Evolutionary conservation across 2,797 vertebrate genomes (phyloP), one percentile per base, ranked within the genome.

Genomic region (Sorex maritimensis): DNA sequence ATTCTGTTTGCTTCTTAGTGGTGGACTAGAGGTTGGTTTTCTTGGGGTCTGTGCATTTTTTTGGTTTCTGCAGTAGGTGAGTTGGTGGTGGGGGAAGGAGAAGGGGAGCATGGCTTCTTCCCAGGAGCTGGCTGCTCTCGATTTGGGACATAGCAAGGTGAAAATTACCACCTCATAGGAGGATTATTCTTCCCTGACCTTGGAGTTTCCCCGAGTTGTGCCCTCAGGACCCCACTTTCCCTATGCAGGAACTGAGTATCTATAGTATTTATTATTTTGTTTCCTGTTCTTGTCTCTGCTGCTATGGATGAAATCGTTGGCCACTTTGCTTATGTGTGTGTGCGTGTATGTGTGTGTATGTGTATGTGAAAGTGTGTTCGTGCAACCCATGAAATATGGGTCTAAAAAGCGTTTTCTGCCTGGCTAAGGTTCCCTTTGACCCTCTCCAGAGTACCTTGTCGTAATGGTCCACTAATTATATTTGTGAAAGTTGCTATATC

Each of bases 31-130:
- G 75, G 30, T 21, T 95, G 86, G 77, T 92, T 93, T 96, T 52
- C 55, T 94, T 67, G 61, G 80, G 88, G n/a, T 91, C 65, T 95
- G 93, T 93, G 68, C 86, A 58, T 88, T 92, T 91, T 90, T 83
- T 88, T 92, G 88, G 63, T 95, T 94, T 95, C 65, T 93, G 83
- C 24, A 86, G 26, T 73, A 90, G 90, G 67, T 86, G 58, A 71
- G 23, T 90, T 90, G 88, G 61, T 85, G 41, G 44, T 67, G 88
- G 77, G 55, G 49, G 65, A 61, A 67, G 23, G 19, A 52, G 19
- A 84, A 63, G 49, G 73, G 86, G 44, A 90, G 87, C 90, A 63
- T 87, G 77, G 58, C 90, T 95, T 94, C 71, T 92, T 83, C 88
- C 81, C 86, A 86, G 92, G 77, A 95, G 71, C 71, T 82, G 77